Base-by-base conservation (phyloP, 2,888 invertebrate species). In the Dryadula phaetusa region DNA sequence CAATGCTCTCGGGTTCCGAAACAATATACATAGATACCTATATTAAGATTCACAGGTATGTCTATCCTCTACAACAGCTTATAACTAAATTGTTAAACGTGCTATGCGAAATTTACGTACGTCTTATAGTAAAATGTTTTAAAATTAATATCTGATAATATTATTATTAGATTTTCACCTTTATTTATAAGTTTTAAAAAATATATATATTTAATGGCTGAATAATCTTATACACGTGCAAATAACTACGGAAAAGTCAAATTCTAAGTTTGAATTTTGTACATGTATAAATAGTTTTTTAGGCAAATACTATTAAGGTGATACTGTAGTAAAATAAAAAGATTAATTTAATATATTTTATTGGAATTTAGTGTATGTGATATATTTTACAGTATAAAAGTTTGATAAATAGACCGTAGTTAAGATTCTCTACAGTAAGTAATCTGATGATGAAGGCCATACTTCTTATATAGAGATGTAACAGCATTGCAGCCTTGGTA, bases 1-100 rank as follows among this genome's bases (percentile, higher is more conserved):
- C 16, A 46, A n/a, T 32, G 22, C 40, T 40, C 64, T 42, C 25
- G 49, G 54, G 66, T 54, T 47, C 40, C 34, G 10, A 32, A n/a
- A 20, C 12, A 40, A 28, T 14, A 54, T 47, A 46, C 8, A 28
- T n/a, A 12, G 12, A 64, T 4, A 16, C 32, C 53, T 34, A 1
- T 28, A 53, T 12, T 18, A 53, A 32, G 53, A 52, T 32, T 54
- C 32, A 56, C 32, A 56, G 37, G n/a, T 14, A 18, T 22, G 54
- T n/a, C 20, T 22, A 22, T 40, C 22, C 37, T 28, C 49, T 2
- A 49, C 37, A 22, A 10, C 8, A 54, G 37, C 34, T 56, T 56
- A 40, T 20, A 5, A 3, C 20, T 37, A 56, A 56, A 37, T 22
- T 37, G 20, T 22, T 56, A 40, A 34, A 56, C 22, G n/a, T 22